Evolutionary conservation across 2,888 invertebrate genomes (phyloP).

Genomic region (Cephus pulcher): DNA sequence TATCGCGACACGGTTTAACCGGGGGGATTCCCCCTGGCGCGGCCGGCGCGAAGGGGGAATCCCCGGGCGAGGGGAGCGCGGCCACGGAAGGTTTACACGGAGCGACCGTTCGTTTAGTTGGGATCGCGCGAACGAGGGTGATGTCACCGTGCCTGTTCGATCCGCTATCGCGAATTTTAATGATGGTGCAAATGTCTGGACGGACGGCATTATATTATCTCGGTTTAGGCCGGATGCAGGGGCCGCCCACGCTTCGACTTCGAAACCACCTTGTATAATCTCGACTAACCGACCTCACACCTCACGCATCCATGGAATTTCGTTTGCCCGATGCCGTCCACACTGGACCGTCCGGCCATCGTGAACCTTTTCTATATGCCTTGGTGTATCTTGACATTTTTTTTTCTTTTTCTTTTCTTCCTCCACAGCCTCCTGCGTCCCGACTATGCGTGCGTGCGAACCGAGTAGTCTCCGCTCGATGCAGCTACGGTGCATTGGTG

Average conservation of each 20-base stretch:
- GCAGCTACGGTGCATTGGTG: not conserved
- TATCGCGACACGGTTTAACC: slow-evolving; percentile 29
- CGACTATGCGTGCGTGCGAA: not conserved
- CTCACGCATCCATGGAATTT: slow-evolving; percentile 36
- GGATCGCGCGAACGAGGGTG: slow-evolving; percentile 62
- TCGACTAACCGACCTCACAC: slow-evolving; percentile 11
- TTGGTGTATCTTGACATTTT: not conserved
- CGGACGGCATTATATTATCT: slow-evolving; percentile 64
- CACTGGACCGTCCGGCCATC: not conserved
- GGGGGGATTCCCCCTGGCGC: slow-evolving; percentile 23
- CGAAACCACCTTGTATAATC: slow-evolving; percentile 17
- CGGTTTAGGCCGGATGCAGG: slow-evolving; percentile 63
- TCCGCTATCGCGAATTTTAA: slow-evolving; percentile 67
- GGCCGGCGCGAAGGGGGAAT: slow-evolving; percentile 25
- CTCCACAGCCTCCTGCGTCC: too few species aligned
- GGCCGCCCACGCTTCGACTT: slow-evolving; percentile 61
- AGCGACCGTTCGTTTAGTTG: slow-evolving; percentile 62
- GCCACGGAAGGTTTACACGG: slow-evolving; percentile 53
- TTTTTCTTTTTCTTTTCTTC: not conserved
- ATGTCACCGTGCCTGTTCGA: slow-evolving; percentile 65
- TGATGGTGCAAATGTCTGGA: slow-evolving; percentile 66
- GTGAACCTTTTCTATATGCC: not conserved
- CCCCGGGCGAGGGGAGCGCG: not conserved
- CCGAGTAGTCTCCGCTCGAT: not conserved
- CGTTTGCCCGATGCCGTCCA: slow-evolving; percentile 6